Evolutionary conservation across 2,113 vertebrate species (phyloP), one percentile per base, ranked within the genome.

Genomic region (Edolisoma coerulescens): DNA sequence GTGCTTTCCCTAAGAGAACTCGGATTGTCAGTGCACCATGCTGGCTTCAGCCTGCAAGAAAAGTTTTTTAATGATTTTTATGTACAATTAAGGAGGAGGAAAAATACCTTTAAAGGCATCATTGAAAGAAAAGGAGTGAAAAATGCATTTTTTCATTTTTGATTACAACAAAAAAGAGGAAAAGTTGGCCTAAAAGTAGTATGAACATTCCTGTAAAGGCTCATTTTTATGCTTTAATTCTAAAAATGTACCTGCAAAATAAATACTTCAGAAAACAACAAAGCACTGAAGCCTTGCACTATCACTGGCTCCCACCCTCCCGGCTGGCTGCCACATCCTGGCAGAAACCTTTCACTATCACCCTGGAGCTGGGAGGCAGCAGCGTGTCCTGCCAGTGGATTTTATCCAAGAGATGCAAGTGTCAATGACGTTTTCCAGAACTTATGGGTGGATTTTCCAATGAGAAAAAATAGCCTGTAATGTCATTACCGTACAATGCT

Each of bases 21-120:
- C 8, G 0, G 35, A 42, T 47, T 0, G 0, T 50, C 45, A 81
- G 12, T 3, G n/a, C 37, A 75, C 32, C 45, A 9, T 5, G 10
- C 57, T 74, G 64, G 32, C 30, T 78, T 27, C 52, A 86, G 47
- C 32, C 65, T 69, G 22, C 13, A 82, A 82, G 26, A 60, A 61
- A 16, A 7, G 0, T 5, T 32, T 59, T 60, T 24, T 3, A 45
- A 79, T 68, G 0, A 30, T 50, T 89, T 75, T 78, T 52, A 44
- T 13, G 39, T 89, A 41, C 27, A 56, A 56, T 60, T 37, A 89
- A 78, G 32, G 37, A 75, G 23, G 6, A 83, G 52, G 15, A 57
- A 86, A 90, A 60, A 10, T 20, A 61, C 3, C 50, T 86, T 83
- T 61, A 9, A 39, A 87, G 64, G 32, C 13, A 57, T 28, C 10